Conservation (phyloP, 2,888 invertebrate genomes). For the Xestia c-nigrum region DNA sequence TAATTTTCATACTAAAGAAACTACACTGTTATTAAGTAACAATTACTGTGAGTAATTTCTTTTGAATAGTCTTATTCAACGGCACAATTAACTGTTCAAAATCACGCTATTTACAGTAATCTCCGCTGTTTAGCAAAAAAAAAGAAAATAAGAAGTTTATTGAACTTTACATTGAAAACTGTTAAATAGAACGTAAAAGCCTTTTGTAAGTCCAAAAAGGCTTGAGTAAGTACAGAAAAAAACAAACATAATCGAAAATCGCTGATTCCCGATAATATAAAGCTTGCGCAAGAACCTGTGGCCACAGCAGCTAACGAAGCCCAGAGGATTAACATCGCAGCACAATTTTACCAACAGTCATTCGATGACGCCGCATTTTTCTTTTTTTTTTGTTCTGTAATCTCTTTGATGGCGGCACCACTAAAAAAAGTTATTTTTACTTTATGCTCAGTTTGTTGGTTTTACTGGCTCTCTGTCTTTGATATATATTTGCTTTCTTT, state of each 20-base stretch:
- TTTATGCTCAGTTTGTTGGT: slow-evolving; percentile 52
- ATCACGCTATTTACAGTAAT: slow-evolving; percentile 33
- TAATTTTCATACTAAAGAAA: slow-evolving; percentile 1
- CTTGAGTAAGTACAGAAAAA: slow-evolving; percentile 24
- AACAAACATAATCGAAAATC: slow-evolving; percentile 50
- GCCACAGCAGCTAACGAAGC: slow-evolving; percentile 59
- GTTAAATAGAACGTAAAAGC: slow-evolving; percentile 11
- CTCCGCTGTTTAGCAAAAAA: slow-evolving; percentile 7
- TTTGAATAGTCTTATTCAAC: slow-evolving; percentile 26
- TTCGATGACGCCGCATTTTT: slow-evolving; percentile 63
- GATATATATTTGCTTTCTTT: slow-evolving; percentile 37
- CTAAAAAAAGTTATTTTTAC: slow-evolving; percentile 67
- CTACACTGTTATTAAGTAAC: slow-evolving; percentile 12
- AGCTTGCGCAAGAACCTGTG: slow-evolving; percentile 36
- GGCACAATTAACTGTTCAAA: slow-evolving; percentile 29
- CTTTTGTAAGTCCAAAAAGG: slow-evolving; percentile 2
- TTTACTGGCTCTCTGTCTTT: slow-evolving; percentile 55
- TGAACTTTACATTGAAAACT: slow-evolving; percentile 30
- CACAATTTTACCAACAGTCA: slow-evolving; percentile 58
- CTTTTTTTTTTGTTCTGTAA: slow-evolving; percentile 65
- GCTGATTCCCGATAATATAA: slow-evolving; percentile 58
- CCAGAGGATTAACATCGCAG: slow-evolving; percentile 67
- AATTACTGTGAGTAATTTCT: slow-evolving; percentile 11
- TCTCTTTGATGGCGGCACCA: slow-evolving; percentile 75
- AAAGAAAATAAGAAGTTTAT: slow-evolving; percentile 15